Base-by-base conservation (phyloP, 2,113 vertebrate species). In the Oncorhynchus masou region DNA sequence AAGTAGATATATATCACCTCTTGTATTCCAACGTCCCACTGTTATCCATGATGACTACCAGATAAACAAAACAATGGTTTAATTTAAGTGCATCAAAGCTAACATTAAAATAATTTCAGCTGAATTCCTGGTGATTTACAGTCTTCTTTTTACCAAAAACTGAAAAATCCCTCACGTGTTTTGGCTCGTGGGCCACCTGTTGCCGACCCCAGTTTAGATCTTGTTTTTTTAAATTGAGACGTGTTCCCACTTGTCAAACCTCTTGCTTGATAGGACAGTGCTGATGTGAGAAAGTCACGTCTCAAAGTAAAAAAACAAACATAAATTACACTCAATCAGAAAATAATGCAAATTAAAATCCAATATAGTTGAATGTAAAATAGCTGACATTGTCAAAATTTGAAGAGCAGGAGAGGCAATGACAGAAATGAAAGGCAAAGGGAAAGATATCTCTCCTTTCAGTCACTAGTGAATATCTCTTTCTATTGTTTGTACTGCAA, bases 381-480 rank as follows among this genome's bases (percentile, higher is more conserved):
- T 5, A 69, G 48, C 68, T 25, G 49, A 64, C 77, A 82, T 24
- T 34, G 71, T 20, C 65, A 69, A 70, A 66, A 15, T 60, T 13
- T 6, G 9, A 25, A 24, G 19, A 57, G 78, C 74, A 51, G 77
- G 76, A 79, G 22, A 59, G 74, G 81, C 59, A 66, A 59, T 22
- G 20, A 9, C 6, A 19, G 20, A 8, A 22, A 76, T 76, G 39
- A 49, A 22, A 81, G 71, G 79, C 81, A 3, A 70, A 74, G 57
- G 74, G 77, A 85, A 80, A 86, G 71, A 85, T 71, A 74, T 78
- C 81, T 68, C 74, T 78, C 81, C 81, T 81, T n/a, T 86, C 86
- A 91, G 90, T 91, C 89, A 89, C 81, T 85, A 51, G 4, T 13
- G 68, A 81, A 79, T 78, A 85, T 88, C 77, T 77, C n/a, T 88